Base-by-base conservation (phyloP, 1,140 invertebrate genomes). In the Metopolophium dirhodum region DNA sequence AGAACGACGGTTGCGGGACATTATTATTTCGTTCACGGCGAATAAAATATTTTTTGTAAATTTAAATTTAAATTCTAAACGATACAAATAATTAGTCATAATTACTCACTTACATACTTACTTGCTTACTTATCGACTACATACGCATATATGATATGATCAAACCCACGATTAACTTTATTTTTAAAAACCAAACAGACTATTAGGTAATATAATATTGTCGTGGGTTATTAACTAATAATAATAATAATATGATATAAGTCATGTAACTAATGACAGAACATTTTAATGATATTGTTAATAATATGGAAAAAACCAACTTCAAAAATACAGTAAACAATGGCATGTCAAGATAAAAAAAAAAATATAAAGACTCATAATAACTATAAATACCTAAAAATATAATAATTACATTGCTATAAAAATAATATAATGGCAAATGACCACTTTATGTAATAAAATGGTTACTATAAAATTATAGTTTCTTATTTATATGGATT, bases 11-110 rank as follows among this genome's bases (percentile, higher is more conserved):
- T 47, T 41, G 18, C 26, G n/a, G 47, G 87, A 88, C 49, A 23
- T 88, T 54, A 88, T 88, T 54, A 88, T 88, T 88, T 68, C 61
- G 86, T 88, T 54, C 47, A 54, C 47, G n/a, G n/a, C 7, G 14
- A 88, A 88, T 88, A 26, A 51, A 35, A 88, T 88, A 49, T 49
- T 22, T 49, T 51, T 35, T 37, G 51, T 49, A 41, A 41, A 41
- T 88, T 51, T 51, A 11, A 83, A 37, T 86, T 86, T 30, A n/a
- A 77, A 77, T 77, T 77, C 30, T 77, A n/a, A 77, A n/a, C 61
- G 30, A n/a, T 77, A n/a, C n/a, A 77, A 77, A 68, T 68, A 30
- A n/a, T 68, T 77, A n/a, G 61, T 77, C 30, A 77, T 77, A 77
- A 77, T 77, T 77, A 77, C n/a, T 77, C n/a, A 77, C 30, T 68